Percentiles rank a stretch among this genome's conserved stretches.
These are phyloP conservation scores for Limonius californicus DNA, from an alignment of 1,140 invertebrate species.

Conservation along the genomic window DNA sequence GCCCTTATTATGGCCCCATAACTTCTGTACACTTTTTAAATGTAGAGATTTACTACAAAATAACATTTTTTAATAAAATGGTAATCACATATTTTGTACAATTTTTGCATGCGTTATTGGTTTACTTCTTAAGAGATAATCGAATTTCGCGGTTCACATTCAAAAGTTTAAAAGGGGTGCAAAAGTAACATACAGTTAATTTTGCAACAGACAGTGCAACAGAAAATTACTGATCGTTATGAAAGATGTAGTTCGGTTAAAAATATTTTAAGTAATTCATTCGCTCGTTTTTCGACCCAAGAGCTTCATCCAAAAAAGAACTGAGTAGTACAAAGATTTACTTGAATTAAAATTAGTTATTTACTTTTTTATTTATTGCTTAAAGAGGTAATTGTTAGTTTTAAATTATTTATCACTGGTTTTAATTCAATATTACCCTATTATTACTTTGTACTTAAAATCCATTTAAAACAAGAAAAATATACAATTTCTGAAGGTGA, in stretches of 20 bases:
- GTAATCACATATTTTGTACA: constrained; percentile 10
- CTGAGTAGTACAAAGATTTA: constrained; percentile 1
- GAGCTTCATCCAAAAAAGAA: too few species aligned
- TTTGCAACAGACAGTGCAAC: too few species aligned
- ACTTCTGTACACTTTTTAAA: not conserved
- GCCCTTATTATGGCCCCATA: not conserved
- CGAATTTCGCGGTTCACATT: too few species aligned
- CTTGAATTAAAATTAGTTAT: not conserved
- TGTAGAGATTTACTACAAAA: not conserved
- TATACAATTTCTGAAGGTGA: not conserved
- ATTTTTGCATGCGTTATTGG: not conserved
- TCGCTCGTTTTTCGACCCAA: too few species aligned
- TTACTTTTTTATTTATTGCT: constrained; percentile 2
- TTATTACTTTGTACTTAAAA: constrained; percentile 9
- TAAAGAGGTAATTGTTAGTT: constrained; percentile 7
- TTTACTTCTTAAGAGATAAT: too few species aligned
- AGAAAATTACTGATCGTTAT: too few species aligned
- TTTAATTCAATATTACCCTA: constrained; percentile 1
- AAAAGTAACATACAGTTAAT: too few species aligned
- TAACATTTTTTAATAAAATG: not conserved
- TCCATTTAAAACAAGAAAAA: not conserved
- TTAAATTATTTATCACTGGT: constrained; percentile 7
- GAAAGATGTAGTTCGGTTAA: too few species aligned
- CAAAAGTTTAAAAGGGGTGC: not conserved
- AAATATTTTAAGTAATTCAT: too few species aligned